These are phyloP conservation scores for Euura lappo DNA, from an alignment of 1,140 invertebrate genomes.

Conservation along the genomic window DNA sequence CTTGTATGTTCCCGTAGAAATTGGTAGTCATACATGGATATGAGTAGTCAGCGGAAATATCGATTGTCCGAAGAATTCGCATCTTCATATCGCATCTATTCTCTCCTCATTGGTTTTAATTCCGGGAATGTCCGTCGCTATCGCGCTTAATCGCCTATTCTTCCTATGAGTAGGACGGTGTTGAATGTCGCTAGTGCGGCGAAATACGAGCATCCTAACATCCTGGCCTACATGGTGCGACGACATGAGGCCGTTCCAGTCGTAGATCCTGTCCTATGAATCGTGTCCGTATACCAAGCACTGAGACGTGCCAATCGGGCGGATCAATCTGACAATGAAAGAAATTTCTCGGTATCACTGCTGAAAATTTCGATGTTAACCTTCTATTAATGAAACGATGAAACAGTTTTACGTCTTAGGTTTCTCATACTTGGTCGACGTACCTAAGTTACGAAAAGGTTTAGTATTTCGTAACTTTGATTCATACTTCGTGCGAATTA, in stretches of 20 bases:
- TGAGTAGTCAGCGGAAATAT: too few relatives aligned
- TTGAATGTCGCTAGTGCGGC: conserved; percentile 56
- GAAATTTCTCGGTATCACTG: too few relatives aligned
- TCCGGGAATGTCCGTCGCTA: conserved; percentile 49
- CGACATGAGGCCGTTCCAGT: background rate
- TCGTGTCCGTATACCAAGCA: background rate
- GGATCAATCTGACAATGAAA: too few relatives aligned
- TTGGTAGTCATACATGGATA: too few relatives aligned
- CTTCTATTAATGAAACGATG: background rate
- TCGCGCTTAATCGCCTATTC: conserved; percentile 56
- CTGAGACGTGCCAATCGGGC: background rate
- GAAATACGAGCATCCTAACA: conserved; percentile 57
- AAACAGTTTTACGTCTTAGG: background rate
- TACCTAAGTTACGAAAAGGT: background rate
- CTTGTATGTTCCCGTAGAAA: too few relatives aligned
- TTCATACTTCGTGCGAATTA: background rate
- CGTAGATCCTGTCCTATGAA: conserved; percentile 1
- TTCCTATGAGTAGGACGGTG: conserved; percentile 45
- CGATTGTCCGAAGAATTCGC: too few relatives aligned
- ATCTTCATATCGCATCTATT: too few relatives aligned
- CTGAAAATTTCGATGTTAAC: too few relatives aligned
- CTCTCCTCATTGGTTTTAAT: conserved; percentile 31
- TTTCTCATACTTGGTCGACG: background rate
- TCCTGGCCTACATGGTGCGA: conserved; percentile 56
- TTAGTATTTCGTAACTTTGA: conserved; percentile 4